Evolutionary conservation across 2,797 vertebrate species (phyloP).

Genomic region (Enteromius viviparus): DNA sequence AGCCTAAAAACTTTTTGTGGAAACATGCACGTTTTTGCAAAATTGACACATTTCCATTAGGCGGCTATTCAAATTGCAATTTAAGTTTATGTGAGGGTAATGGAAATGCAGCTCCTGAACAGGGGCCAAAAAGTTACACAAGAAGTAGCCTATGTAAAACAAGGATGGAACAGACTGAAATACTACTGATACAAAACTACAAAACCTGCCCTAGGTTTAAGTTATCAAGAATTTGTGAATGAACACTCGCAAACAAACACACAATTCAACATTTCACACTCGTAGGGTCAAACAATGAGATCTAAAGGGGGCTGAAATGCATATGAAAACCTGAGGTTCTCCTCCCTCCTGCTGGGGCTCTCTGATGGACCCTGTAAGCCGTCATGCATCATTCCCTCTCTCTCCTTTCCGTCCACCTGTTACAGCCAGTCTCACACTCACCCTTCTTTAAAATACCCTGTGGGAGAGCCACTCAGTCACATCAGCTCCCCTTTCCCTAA

Average conservation of each 20-base stretch:
- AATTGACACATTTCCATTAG: not conserved
- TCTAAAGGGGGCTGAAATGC: constrained; percentile 17
- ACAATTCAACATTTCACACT: constrained; percentile 19
- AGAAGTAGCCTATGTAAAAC: not conserved
- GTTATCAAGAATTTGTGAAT: not conserved
- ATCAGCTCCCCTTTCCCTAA: constrained; percentile 36
- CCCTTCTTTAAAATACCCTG: constrained; percentile 25
- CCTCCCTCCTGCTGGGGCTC: constrained; percentile 17
- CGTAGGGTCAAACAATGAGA: constrained; percentile 25
- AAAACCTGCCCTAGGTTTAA: not conserved
- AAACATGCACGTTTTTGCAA: not conserved
- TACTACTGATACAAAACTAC: not conserved
- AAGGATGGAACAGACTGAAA: not conserved
- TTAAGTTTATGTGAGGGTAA: not conserved
- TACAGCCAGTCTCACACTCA: not conserved
- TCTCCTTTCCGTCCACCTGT: constrained; percentile 39
- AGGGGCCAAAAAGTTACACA: not conserved
- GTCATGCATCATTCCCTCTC: constrained; percentile 20
- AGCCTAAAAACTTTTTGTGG: not conserved
- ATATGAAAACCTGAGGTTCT: constrained; percentile 17
- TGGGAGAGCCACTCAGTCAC: constrained; percentile 44
- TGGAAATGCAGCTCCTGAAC: not conserved
- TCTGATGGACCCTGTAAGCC: constrained; percentile 24
- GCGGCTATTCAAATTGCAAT: not conserved
- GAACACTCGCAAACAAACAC: not conserved